Percentiles rank a stretch among this genome's conserved stretches.
phyloP scores from a whole-genome alignment of 2,888 invertebrate species.

The Rugalucina vietnamica region DNA sequence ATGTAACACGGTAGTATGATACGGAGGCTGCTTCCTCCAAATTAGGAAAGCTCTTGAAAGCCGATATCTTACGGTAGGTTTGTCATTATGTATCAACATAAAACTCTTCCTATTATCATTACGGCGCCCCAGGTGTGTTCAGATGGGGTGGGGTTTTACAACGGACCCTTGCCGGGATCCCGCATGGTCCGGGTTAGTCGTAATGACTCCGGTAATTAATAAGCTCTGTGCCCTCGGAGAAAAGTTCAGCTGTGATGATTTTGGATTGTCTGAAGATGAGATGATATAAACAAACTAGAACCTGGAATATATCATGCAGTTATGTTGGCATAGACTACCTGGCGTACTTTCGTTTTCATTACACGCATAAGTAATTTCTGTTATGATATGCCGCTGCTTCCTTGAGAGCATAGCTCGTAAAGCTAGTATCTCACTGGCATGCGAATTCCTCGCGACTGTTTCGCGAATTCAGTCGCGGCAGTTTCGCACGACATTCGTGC shows the following conservation, averaged over 20 bases:
- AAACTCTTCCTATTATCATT: neutral
- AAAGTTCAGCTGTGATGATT: neutral
- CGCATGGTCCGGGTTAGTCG: neutral
- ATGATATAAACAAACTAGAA: neutral
- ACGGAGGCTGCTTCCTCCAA: conserved; percentile 56
- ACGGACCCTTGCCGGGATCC: neutral
- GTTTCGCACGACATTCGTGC: too few species aligned
- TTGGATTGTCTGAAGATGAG: conserved; percentile 1
- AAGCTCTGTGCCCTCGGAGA: neutral
- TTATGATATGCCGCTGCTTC: too few species aligned
- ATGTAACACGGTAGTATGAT: neutral
- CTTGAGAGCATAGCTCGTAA: too few species aligned
- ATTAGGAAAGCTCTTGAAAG: conserved; percentile 64
- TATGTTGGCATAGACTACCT: neutral
- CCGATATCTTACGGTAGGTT: conserved; percentile 40
- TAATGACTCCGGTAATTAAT: neutral
- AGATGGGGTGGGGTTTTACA: neutral
- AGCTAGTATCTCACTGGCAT: too few species aligned
- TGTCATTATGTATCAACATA: conserved; percentile 8
- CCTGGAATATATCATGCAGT: neutral
- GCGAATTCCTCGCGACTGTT: too few species aligned
- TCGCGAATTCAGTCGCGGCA: too few species aligned
- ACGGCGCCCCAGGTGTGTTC: neutral
- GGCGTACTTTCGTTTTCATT: too few species aligned
- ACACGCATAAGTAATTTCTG: too few species aligned